These are phyloP conservation scores for Penaeus monodon DNA, from an alignment of 2,888 invertebrate species.

Conservation along the genomic window DNA sequence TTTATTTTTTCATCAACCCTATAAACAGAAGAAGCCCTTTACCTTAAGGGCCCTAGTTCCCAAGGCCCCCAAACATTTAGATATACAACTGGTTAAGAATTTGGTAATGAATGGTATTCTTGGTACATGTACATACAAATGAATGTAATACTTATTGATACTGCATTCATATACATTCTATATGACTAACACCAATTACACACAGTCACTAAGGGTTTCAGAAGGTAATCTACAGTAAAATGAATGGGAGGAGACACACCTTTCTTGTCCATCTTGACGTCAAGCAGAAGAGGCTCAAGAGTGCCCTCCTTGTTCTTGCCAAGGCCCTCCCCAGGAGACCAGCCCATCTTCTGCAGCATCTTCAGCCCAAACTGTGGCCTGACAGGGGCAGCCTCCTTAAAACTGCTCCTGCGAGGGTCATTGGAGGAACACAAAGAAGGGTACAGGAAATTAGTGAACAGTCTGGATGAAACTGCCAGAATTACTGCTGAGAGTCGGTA, in stretches of 20 bases:
- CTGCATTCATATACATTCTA: too few species aligned
- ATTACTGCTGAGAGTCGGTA: conserved; percentile 65
- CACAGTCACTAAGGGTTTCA: too few species aligned
- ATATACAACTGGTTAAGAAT: too few species aligned
- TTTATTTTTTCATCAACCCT: too few species aligned
- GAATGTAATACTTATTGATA: too few species aligned
- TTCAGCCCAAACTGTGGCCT: conserved; percentile 97
- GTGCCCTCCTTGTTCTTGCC: conserved; percentile 95
- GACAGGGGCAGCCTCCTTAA: conserved; percentile 88
- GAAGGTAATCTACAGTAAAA: too few species aligned
- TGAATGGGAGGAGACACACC: conserved; percentile 72
- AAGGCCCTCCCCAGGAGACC: conserved; percentile 95
- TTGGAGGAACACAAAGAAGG: conserved; percentile 49
- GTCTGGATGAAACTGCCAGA: neutral
- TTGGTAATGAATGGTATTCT: too few species aligned
- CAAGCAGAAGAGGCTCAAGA: conserved; percentile 88
- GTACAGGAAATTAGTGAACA: neutral
- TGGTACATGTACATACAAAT: too few species aligned
- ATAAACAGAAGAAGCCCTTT: too few species aligned
- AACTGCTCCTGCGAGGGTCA: conserved; percentile 83
- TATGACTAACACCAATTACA: too few species aligned
- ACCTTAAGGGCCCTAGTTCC: too few species aligned
- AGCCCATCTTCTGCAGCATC: conserved; percentile 97
- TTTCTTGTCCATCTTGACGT: conserved; percentile 96
- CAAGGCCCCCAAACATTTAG: too few species aligned